Evolutionary conservation across 2,888 invertebrate genomes (phyloP), one percentile per base, ranked within the genome.

Genomic region (Platycheirus rosarum): DNA sequence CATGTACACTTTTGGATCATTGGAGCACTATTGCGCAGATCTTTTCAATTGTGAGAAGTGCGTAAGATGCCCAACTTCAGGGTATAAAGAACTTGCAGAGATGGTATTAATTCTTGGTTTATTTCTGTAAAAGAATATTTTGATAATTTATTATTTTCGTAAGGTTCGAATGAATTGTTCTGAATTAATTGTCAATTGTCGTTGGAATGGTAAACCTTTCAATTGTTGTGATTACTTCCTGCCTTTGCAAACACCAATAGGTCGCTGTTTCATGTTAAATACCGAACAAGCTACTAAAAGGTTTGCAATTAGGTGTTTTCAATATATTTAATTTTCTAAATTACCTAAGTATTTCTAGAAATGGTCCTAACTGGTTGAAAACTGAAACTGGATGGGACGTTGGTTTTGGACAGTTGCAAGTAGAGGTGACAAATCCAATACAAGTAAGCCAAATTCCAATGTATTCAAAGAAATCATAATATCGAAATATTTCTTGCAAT

Each of bases 161-260:
- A n/a, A 90, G 90, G 87, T 87, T 20, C 86, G 88, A 2, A 79
- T 85, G 3, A 90, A 91, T 20, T 94, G 94, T 84, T 84, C 89
- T 0, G 87, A 91, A 11, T 86, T 93, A 0, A 88, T 94, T 23
- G 85, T 74, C 5, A 90, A 91, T 62, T 94, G 94, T 74, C 89
- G 88, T 0, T 93, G 93, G 88, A 93, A 92, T 48, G 90, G 90
- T 8, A 84, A 88, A 8, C 75, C 86, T 0, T 93, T 94, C 74
- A 89, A 93, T 46, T 94, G 94, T 86, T 94, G 94, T 86, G 88
- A 92, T 49, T 92, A 93, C 86, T 94, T 95, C 84, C 87, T 91
- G 48, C 92, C 92, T 0, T 88, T 94, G 35, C 90, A 92, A 35
- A 93, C 94, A 0, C 93, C 93, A 42, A 87, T 92, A 18, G 94